phyloP scores from a whole-genome alignment of 2,113 vertebrate genomes.

The Istiophorus platypterus region DNA sequence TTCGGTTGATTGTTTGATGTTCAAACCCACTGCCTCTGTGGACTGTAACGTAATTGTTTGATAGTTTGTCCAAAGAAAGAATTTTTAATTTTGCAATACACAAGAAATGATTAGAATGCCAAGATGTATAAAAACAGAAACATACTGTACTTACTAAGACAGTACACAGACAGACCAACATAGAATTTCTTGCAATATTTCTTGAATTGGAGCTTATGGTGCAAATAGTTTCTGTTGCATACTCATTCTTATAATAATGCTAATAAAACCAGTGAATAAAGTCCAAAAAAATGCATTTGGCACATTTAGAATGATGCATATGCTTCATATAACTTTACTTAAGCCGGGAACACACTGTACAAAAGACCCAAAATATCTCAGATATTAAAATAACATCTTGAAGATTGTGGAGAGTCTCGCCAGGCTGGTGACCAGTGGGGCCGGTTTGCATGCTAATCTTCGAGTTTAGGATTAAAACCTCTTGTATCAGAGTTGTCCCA shows the following conservation, averaged over 20 bases:
- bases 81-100: conserved; percentile 50
- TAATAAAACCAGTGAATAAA: conserved; percentile 52
- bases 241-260: conserved; percentile 53
- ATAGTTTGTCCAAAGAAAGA: conserved; percentile 46
- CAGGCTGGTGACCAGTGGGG: not conserved
- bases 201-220: conserved; percentile 42
- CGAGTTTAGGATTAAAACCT: conserved; percentile 4
- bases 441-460: not conserved
- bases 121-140: conserved; percentile 59
- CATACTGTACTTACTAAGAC: conserved; percentile 38
- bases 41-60: conserved; percentile 34
- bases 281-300: conserved; percentile 65
- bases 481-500: conserved; percentile 3
- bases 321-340: conserved; percentile 30
- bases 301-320: conserved; percentile 63
- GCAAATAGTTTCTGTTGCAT: conserved; percentile 47
- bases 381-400: conserved; percentile 22
- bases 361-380: conserved; percentile 18
- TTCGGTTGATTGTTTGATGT: conserved; percentile 26
- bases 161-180: conserved; percentile 45
- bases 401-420: not conserved
- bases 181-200: conserved; percentile 33
- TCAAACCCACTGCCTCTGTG: not conserved
- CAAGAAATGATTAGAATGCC: conserved; percentile 48
- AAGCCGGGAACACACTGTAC: conserved; percentile 38